Evolutionary conservation across 2,888 invertebrate species (phyloP).

Genomic region (Tridacna gigas): DNA sequence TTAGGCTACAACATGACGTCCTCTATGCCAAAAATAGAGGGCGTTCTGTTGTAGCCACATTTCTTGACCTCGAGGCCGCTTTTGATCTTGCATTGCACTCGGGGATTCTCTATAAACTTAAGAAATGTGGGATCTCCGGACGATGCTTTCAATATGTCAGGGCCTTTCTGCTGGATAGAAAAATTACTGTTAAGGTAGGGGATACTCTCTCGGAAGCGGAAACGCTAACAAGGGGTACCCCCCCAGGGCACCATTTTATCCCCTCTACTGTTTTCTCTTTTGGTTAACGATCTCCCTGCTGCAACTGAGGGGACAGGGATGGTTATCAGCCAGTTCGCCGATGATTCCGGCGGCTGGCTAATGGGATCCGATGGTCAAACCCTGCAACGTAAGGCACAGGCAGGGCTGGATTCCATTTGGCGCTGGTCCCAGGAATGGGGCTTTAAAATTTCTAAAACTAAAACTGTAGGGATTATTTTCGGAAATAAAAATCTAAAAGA

Average conservation of each 20-base stretch:
- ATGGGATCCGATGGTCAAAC: slow-evolving; percentile 22
- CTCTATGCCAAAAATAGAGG: not conserved
- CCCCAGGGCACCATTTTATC: slow-evolving; percentile 32
- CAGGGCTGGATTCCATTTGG: slow-evolving; percentile 30
- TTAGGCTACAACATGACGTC: slow-evolving; percentile 18
- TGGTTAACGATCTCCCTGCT: slow-evolving; percentile 38
- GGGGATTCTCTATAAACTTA: slow-evolving; percentile 32
- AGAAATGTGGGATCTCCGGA: slow-evolving; percentile 36
- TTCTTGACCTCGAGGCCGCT: slow-evolving; percentile 17
- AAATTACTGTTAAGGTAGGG: slow-evolving; percentile 23
- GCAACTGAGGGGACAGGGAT: slow-evolving; percentile 13
- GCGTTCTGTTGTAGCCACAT: slow-evolving; percentile 15
- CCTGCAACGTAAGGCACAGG: slow-evolving; percentile 29
- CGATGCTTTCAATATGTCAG: slow-evolving; percentile 28
- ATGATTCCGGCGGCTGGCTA: slow-evolving; percentile 44
- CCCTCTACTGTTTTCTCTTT: slow-evolving; percentile 26
- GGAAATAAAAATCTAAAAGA: not conserved
- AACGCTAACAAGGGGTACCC: slow-evolving; percentile 11
- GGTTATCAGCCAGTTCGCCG: slow-evolving; percentile 35
- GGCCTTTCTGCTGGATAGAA: slow-evolving; percentile 23
- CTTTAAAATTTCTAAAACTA: slow-evolving; percentile 36
- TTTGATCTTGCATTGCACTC: slow-evolving; percentile 25
- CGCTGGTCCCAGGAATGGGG: slow-evolving; percentile 38
- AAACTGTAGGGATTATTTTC: slow-evolving; percentile 31
- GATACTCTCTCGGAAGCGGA: slow-evolving; percentile 16